Evolutionary conservation across 2,888 invertebrate genomes (phyloP).

Genomic region (Leptinotarsa juncta): DNA sequence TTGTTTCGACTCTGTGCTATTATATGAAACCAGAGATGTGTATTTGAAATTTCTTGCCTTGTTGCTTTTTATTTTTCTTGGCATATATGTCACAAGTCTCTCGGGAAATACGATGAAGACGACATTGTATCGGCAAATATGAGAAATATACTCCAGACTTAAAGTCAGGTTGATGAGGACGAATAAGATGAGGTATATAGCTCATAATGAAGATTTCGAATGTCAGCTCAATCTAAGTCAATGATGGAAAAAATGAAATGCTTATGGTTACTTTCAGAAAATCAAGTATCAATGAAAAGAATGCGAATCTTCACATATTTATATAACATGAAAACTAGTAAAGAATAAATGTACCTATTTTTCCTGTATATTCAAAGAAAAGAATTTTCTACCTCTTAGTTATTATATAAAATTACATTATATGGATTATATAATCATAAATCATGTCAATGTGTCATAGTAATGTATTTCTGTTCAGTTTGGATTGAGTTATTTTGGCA

Average conservation of each 20-base stretch:
- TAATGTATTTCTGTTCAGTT: too few relatives aligned
- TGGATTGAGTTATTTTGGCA: too few relatives aligned
- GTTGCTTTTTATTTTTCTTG: conserved; percentile 5
- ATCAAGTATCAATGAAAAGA: neutral
- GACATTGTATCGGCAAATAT: conserved; percentile 7
- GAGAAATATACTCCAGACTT: conserved; percentile 2
- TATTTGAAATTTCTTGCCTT: conserved; percentile 15
- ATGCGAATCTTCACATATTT: too few relatives aligned
- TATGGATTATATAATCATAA: too few relatives aligned
- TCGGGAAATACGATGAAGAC: conserved; percentile 14
- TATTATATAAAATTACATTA: too few relatives aligned
- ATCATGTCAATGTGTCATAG: too few relatives aligned
- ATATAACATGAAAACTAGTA: too few relatives aligned
- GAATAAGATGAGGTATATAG: neutral
- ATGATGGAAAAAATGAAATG: neutral
- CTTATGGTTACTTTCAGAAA: neutral
- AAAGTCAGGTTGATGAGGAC: conserved; percentile 7
- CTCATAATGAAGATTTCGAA: neutral
- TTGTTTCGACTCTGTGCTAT: neutral
- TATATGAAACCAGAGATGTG: conserved; percentile 14
- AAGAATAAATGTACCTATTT: too few relatives aligned
- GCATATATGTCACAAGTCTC: conserved; percentile 14
- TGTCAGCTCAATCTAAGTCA: neutral
- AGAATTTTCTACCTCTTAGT: too few relatives aligned
- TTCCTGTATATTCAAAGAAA: too few relatives aligned